phyloP scores from a whole-genome alignment of 2,797 vertebrate species.

The Leptodactylus fallax region DNA sequence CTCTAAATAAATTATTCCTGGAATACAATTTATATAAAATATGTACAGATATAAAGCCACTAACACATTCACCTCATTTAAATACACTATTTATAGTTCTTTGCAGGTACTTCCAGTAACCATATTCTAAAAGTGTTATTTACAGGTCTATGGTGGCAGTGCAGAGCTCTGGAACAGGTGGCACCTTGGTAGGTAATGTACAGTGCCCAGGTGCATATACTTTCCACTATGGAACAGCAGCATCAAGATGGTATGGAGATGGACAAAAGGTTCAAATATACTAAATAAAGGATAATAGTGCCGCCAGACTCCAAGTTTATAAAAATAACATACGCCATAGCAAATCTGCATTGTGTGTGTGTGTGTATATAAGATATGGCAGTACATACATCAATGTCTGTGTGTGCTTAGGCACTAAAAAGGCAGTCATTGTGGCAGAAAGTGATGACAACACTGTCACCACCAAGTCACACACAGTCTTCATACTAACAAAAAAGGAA shows the following conservation, averaged over 20 bases:
- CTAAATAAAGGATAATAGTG: not conserved
- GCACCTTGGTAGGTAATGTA: slow-evolving; percentile 66
- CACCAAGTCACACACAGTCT: slow-evolving; percentile 62
- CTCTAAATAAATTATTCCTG: slow-evolving; percentile 91
- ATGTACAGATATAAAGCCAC: slow-evolving; percentile 84
- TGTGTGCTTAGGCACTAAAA: slow-evolving; percentile 51
- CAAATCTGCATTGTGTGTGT: not conserved
- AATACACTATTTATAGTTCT: slow-evolving; percentile 85
- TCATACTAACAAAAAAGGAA: not conserved
- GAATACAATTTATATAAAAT: slow-evolving; percentile 88
- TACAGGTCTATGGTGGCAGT: slow-evolving; percentile 86
- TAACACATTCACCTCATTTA: slow-evolving; percentile 80
- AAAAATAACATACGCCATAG: not conserved
- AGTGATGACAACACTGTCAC: slow-evolving; percentile 63
- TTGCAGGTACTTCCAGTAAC: slow-evolving; percentile 75
- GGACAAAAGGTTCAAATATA: not conserved
- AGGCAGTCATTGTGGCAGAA: slow-evolving; percentile 68
- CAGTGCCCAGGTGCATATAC: slow-evolving; percentile 1
- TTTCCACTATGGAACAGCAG: slow-evolving; percentile 32
- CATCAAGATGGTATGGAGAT: slow-evolving; percentile 3
- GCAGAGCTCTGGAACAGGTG: slow-evolving; percentile 84
- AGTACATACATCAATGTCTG: not conserved
- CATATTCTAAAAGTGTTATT: slow-evolving; percentile 83
- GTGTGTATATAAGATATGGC: not conserved
- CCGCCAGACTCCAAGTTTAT: not conserved